Percentiles rank a stretch among this genome's conserved stretches.
Evolutionary conservation across 2,113 vertebrate species (phyloP).

Genomic region (Falco punctatus): DNA sequence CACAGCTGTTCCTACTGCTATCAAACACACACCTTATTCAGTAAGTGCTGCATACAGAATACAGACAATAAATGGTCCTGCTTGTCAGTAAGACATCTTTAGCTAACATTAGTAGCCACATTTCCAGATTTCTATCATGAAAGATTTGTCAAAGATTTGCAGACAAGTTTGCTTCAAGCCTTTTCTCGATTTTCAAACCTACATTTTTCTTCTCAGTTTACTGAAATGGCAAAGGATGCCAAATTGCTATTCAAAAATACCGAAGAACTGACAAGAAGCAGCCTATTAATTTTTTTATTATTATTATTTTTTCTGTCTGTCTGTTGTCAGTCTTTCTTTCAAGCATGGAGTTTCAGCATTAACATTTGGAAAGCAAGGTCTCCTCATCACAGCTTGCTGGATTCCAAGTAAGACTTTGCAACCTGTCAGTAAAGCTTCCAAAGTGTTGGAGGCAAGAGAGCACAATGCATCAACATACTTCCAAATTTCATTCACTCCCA

Average conservation of each 20-base stretch:
- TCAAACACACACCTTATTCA: slow-evolving; percentile 52
- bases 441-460: slow-evolving; percentile 19
- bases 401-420: slow-evolving; percentile 46
- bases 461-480: slow-evolving; percentile 11
- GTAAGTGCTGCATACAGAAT: slow-evolving; percentile 10
- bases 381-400: slow-evolving; percentile 33
- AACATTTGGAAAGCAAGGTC: slow-evolving; percentile 46
- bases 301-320: slow-evolving; percentile 13
- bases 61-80: slow-evolving; percentile 49
- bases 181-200: slow-evolving; percentile 48
- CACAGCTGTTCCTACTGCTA: slow-evolving; percentile 51
- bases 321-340: slow-evolving; percentile 60
- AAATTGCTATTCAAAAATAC: slow-evolving; percentile 21
- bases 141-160: slow-evolving; percentile 57
- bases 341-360: slow-evolving; percentile 26
- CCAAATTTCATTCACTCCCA: slow-evolving; percentile 4
- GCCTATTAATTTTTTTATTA: background rate
- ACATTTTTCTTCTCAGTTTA: slow-evolving; percentile 21
- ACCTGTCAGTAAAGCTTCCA: slow-evolving; percentile 39
- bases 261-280: slow-evolving; percentile 18
- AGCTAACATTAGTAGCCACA: slow-evolving; percentile 44
- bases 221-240: slow-evolving; percentile 14
- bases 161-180: slow-evolving; percentile 52
- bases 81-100: slow-evolving; percentile 54
- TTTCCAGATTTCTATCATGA: slow-evolving; percentile 42